These are phyloP conservation scores for Anneissia japonica DNA, from an alignment of 35 echinoderm and acorn worm species.

Conservation along the genomic window DNA sequence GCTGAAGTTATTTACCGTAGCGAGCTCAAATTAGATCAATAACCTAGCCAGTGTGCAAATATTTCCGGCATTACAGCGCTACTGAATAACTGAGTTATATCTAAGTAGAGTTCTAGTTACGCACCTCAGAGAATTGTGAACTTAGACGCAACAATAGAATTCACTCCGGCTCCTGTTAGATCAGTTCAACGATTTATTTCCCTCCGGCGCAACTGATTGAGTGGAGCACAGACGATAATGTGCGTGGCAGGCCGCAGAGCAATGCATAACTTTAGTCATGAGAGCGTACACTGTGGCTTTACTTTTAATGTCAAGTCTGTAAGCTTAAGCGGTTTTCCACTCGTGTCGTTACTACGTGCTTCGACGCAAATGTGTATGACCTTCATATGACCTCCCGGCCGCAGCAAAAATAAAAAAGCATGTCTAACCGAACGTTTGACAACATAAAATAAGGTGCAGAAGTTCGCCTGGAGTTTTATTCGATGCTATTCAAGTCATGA, in stretches of 20 bases:
- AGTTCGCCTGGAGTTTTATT: neutral
- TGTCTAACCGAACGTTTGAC: neutral
- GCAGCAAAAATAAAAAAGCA: neutral
- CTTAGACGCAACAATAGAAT: neutral
- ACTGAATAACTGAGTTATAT: neutral
- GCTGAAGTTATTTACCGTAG: neutral
- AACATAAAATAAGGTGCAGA: neutral
- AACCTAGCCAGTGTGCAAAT: neutral
- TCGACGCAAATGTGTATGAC: neutral
- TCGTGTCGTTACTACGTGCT: neutral
- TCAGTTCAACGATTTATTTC: neutral
- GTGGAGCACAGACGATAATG: neutral
- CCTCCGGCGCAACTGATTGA: neutral
- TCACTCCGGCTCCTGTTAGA: neutral
- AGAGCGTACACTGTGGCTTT: neutral
- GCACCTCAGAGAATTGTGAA: neutral
- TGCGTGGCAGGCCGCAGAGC: neutral
- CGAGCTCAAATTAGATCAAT: neutral
- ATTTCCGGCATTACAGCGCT: neutral
- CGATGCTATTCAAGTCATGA: neutral
- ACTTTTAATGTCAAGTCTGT: neutral
- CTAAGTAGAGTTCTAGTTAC: neutral
- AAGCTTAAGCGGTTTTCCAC: neutral
- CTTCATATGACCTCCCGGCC: neutral
- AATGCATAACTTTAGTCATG: neutral